phyloP scores from a whole-genome alignment of 2,888 invertebrate genomes.

The Trissolcus japonicus region DNA sequence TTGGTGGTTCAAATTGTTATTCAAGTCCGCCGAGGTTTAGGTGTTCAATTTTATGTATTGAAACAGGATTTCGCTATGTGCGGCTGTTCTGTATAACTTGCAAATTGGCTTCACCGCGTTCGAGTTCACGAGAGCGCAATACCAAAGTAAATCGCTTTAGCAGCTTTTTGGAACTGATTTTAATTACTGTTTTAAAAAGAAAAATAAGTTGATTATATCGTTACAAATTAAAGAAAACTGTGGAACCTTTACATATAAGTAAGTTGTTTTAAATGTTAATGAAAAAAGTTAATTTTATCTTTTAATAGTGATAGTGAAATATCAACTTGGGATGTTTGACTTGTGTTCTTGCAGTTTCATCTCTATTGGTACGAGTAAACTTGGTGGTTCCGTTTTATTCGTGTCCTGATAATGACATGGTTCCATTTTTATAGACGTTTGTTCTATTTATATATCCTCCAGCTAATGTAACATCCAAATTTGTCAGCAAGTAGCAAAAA shows the following conservation, averaged over 20 bases:
- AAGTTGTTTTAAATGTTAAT: conserved; percentile 3
- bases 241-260: neutral
- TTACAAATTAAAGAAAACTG: neutral
- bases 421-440: no score
- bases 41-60: neutral
- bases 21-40: neutral
- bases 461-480: no score
- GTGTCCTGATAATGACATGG: no score
- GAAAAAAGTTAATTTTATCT: conserved; percentile 10
- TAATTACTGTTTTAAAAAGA: neutral
- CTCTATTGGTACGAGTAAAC: neutral
- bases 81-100: neutral
- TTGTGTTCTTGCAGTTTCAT: conserved; percentile 9
- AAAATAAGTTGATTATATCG: neutral
- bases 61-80: neutral
- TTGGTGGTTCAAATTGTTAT: neutral
- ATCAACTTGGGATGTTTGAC: conserved; percentile 5
- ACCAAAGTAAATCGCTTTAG: neutral
- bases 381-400: neutral
- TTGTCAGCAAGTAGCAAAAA: no score
- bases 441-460: no score
- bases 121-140: neutral
- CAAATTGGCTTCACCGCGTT: neutral
- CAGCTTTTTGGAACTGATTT: neutral
- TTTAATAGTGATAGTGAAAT: neutral